Evolutionary conservation across 2,797 vertebrate genomes (phyloP).

Genomic region (Micromesistius poutassou): DNA sequence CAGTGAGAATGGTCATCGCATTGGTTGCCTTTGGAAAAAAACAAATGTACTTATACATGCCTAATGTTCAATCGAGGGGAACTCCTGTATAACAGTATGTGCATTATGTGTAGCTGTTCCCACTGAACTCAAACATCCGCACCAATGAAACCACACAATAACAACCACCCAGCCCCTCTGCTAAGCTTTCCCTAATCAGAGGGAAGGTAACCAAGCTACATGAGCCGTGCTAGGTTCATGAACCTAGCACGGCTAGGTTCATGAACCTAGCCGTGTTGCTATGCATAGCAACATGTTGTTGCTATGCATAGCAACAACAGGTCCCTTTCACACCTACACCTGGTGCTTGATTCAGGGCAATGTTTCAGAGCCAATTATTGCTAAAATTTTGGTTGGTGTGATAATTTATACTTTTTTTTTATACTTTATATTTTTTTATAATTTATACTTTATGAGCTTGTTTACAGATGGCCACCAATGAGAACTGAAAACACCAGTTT

Average conservation of each 20-base stretch:
- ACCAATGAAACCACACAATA: not conserved
- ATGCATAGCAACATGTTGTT: no score
- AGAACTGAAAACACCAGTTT: no score
- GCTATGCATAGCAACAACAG: not conserved
- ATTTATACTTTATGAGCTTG: no score
- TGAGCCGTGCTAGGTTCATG: not conserved
- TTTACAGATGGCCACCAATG: no score
- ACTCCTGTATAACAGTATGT: not conserved
- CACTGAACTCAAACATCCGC: not conserved
- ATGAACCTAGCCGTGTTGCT: no score
- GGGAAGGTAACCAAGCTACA: not conserved
- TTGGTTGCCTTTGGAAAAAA: not conserved
- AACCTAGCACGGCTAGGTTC: no score
- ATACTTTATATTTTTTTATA: no score
- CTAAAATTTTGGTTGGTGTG: not conserved
- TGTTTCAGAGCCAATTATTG: not conserved
- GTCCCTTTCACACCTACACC: not conserved
- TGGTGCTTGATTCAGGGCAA: not conserved
- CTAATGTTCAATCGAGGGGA: not conserved
- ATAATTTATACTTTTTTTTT: no score
- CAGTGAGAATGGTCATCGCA: not conserved
- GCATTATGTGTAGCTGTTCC: not conserved
- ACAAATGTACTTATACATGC: not conserved
- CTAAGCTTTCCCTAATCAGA: not conserved
- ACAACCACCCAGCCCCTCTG: not conserved